A percentile compares a stretch with the other conserved stretches of the same genome.
These are phyloP conservation scores for Mythimna loreyi DNA, from an alignment of 2,888 invertebrate genomes.

Conservation along the genomic window DNA sequence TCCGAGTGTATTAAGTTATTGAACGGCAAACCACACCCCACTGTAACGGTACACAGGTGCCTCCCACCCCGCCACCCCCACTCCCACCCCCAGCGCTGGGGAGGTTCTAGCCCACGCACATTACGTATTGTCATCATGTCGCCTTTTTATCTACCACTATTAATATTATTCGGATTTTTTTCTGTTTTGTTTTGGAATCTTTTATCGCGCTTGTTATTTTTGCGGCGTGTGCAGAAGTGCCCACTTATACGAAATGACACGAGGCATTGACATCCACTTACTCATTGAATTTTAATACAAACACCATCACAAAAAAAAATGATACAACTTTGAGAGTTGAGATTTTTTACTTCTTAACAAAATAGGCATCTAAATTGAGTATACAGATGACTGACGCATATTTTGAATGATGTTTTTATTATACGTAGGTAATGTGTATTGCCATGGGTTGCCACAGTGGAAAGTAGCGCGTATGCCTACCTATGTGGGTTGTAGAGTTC, in stretches of 20 bases:
- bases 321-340: not conserved
- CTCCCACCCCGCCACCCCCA: constrained; percentile 62
- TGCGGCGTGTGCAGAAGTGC: constrained; percentile 40
- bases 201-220: constrained; percentile 68
- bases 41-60: constrained; percentile 86
- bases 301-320: constrained; percentile 5
- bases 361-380: not conserved
- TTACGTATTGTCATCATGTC: constrained; percentile 81
- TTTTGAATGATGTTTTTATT: not conserved
- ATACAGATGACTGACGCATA: not conserved
- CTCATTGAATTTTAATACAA: constrained; percentile 15
- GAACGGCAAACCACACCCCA: constrained; percentile 91
- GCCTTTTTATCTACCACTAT: constrained; percentile 69
- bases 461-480: not conserved
- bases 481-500: constrained; percentile 1
- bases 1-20: constrained; percentile 91
- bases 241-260: constrained; percentile 35
- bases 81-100: constrained; percentile 64
- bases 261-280: constrained; percentile 6
- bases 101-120: constrained; percentile 76
- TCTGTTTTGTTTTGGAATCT: constrained; percentile 55
- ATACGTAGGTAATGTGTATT: not conserved
- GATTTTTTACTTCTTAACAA: not conserved
- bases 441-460: not conserved
- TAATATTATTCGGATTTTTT: constrained; percentile 61